Conservation (phyloP, 2,113 vertebrate species). For the Sapajus apella region DNA sequence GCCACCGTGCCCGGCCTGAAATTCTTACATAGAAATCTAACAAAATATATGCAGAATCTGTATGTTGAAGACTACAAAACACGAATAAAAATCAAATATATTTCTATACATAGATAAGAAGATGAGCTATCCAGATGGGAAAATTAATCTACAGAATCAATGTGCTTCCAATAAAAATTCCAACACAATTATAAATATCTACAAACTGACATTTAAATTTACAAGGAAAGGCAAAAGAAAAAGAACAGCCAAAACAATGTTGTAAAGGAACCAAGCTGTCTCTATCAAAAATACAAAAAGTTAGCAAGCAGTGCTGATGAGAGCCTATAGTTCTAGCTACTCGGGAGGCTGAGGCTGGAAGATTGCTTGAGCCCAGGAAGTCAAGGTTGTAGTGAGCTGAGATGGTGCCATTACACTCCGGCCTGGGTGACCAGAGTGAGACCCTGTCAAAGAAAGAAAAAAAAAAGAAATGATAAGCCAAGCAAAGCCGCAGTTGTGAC, state of each 20-base stretch:
- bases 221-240: background rate
- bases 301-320: too few species aligned
- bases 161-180: background rate
- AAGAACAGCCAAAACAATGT: background rate
- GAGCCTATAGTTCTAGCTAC: too few species aligned
- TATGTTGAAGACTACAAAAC: background rate
- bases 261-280: background rate
- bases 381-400: too few species aligned
- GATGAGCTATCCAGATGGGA: background rate
- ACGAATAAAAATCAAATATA: background rate
- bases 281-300: too few species aligned
- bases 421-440: too few species aligned
- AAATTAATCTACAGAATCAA: background rate
- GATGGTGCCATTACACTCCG: too few species aligned
- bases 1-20: background rate
- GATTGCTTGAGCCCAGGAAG: too few species aligned
- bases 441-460: too few species aligned
- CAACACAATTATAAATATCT: background rate
- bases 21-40: background rate
- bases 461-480: background rate
- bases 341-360: too few species aligned
- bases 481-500: background rate
- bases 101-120: background rate
- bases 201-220: background rate
- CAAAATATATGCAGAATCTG: background rate